Conservation (phyloP, 2,888 invertebrate species). For the Drosophila maculinotata region DNA sequence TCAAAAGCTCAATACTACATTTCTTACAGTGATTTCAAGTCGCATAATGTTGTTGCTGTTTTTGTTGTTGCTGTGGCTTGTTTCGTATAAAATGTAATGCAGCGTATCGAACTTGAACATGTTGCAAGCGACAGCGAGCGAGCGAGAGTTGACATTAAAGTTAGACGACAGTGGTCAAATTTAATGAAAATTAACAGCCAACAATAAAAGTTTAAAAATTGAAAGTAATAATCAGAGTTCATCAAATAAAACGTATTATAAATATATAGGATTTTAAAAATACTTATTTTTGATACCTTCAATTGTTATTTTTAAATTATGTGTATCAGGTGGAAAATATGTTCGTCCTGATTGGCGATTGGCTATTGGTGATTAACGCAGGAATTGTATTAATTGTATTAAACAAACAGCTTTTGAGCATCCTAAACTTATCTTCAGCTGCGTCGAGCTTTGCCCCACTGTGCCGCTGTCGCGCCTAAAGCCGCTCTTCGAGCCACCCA, state of each 20-base stretch:
- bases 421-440: no score
- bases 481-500: constrained; percentile 43
- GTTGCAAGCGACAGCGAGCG: constrained; percentile 43
- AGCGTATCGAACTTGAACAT: constrained; percentile 63
- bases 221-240: no score
- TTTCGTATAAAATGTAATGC: constrained; percentile 35
- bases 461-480: constrained; percentile 20
- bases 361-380: no score
- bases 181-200: no score
- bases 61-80: constrained; percentile 10
- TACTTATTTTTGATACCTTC: no score
- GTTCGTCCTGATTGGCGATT: no score
- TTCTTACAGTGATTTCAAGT: neutral
- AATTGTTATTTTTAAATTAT: no score
- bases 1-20: constrained; percentile 1
- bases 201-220: no score
- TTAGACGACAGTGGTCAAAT: neutral
- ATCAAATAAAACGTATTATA: neutral
- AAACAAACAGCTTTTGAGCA: no score
- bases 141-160: constrained; percentile 43
- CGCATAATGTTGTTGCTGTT: neutral
- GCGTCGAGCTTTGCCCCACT: constrained; percentile 22
- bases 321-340: no score
- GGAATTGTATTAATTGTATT: no score
- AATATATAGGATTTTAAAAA: neutral